These are phyloP conservation scores for Drosophila hydei DNA, from an alignment of 1,140 invertebrate species.

Conservation along the genomic window DNA sequence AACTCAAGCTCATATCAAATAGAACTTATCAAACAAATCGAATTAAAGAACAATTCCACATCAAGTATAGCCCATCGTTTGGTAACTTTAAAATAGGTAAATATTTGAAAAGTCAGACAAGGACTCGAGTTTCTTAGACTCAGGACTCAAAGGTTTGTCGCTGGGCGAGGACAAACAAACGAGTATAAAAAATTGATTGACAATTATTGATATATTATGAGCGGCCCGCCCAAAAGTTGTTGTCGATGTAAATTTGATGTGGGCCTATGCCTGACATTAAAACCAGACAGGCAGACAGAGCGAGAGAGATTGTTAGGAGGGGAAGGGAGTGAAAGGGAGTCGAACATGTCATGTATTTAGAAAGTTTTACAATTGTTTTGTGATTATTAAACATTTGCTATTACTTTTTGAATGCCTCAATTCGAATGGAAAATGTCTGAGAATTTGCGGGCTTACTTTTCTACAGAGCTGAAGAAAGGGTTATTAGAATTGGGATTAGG, in stretches of 20 bases:
- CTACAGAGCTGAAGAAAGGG: too few species aligned
- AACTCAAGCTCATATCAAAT: neutral
- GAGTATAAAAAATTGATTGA: slow-evolving; percentile 52
- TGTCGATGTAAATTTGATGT: slow-evolving; percentile 55
- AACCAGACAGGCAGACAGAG: neutral
- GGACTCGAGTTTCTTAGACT: neutral
- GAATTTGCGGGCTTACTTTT: too few species aligned
- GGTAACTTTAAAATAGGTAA: slow-evolving; percentile 2
- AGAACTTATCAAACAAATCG: slow-evolving; percentile 3
- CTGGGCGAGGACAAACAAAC: slow-evolving; percentile 7
- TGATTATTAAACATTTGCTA: slow-evolving; percentile 19
- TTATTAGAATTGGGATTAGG: too few species aligned
- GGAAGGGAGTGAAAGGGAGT: neutral
- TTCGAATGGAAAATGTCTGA: neutral
- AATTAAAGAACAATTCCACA: slow-evolving; percentile 6
- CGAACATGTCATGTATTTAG: slow-evolving; percentile 6
- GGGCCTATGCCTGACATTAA: slow-evolving; percentile 27
- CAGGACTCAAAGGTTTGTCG: slow-evolving; percentile 18
- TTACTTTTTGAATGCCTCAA: slow-evolving; percentile 18
- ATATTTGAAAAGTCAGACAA: slow-evolving; percentile 11
- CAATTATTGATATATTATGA: slow-evolving; percentile 72
- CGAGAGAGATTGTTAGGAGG: neutral
- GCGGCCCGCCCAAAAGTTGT: slow-evolving; percentile 38
- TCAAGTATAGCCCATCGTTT: neutral
- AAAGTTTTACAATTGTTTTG: slow-evolving; percentile 22